These are phyloP conservation scores for Steinernema feltiae DNA, from an alignment of 1,140 invertebrate species.

Conservation along the genomic window DNA sequence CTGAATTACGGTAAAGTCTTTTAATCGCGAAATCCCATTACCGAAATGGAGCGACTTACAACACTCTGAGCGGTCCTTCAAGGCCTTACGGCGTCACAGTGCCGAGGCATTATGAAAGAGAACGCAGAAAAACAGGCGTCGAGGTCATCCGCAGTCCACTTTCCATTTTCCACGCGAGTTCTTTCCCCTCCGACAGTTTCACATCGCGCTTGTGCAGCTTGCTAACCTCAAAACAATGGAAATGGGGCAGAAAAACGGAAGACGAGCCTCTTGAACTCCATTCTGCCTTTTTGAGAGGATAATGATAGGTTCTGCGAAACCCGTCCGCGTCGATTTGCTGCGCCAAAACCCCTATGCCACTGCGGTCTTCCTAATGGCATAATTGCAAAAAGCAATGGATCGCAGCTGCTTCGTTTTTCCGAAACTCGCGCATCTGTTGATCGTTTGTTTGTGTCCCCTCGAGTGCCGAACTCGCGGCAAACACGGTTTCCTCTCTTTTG, in stretches of 20 bases:
- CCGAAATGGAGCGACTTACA: not conserved
- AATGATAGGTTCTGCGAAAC: not conserved
- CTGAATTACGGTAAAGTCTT: not conserved
- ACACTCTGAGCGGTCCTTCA: not conserved
- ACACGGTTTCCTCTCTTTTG: not conserved
- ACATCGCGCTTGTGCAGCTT: no score
- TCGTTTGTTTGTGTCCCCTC: not conserved
- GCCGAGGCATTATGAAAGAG: not conserved
- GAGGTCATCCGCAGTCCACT: not conserved
- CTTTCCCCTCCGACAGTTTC: no score
- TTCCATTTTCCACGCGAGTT: not conserved
- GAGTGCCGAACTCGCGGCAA: not conserved
- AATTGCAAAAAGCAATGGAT: not conserved
- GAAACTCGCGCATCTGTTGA: not conserved
- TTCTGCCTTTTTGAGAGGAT: not conserved
- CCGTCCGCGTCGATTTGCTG: not conserved
- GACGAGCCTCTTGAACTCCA: not conserved
- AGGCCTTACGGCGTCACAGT: not conserved
- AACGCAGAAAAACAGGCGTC: not conserved
- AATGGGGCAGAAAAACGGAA: not conserved
- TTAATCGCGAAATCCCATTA: conserved; percentile 11
- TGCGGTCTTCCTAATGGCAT: not conserved
- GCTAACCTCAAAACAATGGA: not conserved
- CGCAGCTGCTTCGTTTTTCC: not conserved
- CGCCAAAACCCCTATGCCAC: not conserved